A percentile compares a stretch with the other conserved stretches of the same genome.
Conservation (phyloP, 2,797 vertebrate species). For the Naso thynnoides region DNA sequence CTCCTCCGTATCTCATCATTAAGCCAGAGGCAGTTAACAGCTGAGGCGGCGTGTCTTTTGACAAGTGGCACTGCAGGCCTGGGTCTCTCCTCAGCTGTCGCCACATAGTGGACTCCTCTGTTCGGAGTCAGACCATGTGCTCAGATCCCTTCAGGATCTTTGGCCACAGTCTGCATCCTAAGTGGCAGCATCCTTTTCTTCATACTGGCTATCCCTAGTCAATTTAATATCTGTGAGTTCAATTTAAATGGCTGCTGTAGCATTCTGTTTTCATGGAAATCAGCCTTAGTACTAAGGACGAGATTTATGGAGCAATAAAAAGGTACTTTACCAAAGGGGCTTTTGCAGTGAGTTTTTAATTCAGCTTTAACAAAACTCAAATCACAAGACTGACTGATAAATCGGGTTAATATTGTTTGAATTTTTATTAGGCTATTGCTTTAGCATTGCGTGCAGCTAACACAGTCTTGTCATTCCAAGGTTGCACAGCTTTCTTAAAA, state of each 20-base stretch:
- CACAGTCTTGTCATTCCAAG: neutral
- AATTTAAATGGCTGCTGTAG: neutral
- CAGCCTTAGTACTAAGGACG: neutral
- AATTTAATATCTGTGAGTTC: conserved; percentile 2
- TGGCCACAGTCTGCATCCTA: conserved; percentile 41
- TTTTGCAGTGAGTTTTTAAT: neutral
- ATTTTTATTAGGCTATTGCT: no score
- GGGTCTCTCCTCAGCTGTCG: conserved; percentile 77
- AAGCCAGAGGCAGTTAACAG: conserved; percentile 76
- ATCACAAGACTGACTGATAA: neutral
- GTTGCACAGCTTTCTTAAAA: neutral
- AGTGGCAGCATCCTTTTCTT: conserved; percentile 35
- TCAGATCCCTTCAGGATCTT: conserved; percentile 44
- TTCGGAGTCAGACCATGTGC: conserved; percentile 60
- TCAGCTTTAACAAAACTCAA: neutral
- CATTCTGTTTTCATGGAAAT: neutral
- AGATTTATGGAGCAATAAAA: neutral
- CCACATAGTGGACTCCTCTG: conserved; percentile 61
- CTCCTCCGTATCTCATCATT: conserved; percentile 46
- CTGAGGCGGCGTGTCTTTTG: conserved; percentile 74
- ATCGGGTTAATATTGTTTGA: no score
- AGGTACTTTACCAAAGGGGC: neutral
- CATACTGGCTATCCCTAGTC: neutral
- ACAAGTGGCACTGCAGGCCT: conserved; percentile 68
- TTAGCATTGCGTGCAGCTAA: no score